A percentile compares a stretch with the other conserved stretches of the same genome.
These are phyloP conservation scores for Labrus mixtus DNA, from an alignment of 2,113 vertebrate genomes.

Conservation along the genomic window DNA sequence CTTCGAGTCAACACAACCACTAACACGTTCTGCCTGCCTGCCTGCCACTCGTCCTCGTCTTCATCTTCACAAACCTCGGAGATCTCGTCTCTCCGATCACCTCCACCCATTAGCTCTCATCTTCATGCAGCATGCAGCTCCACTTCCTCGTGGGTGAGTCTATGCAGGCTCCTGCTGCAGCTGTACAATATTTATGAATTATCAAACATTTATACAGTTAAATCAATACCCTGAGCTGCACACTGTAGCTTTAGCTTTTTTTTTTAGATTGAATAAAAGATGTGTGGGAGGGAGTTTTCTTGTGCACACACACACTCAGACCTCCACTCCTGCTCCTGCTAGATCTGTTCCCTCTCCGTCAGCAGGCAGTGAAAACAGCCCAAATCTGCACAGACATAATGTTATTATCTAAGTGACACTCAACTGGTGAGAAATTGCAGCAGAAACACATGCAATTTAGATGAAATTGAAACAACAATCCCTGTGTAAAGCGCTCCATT, in stretches of 20 bases:
- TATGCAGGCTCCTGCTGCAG: background rate
- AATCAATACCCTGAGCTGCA: constrained; percentile 45
- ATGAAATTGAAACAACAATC: constrained; percentile 63
- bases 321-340: constrained; percentile 14
- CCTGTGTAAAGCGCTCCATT: constrained; percentile 43
- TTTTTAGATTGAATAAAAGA: constrained; percentile 30
- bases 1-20: constrained; percentile 1
- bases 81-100: background rate
- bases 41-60: too few relatives aligned
- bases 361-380: constrained; percentile 24
- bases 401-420: constrained; percentile 63
- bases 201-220: constrained; percentile 57
- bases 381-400: constrained; percentile 53
- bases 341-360: constrained; percentile 23
- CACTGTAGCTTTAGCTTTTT: constrained; percentile 4
- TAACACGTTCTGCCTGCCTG: too few relatives aligned
- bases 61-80: background rate
- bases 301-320: constrained; percentile 9
- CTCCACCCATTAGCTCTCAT: constrained; percentile 7
- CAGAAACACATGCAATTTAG: constrained; percentile 61
- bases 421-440: constrained; percentile 60
- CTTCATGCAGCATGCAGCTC: constrained; percentile 6
- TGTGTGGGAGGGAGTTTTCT: constrained; percentile 23
- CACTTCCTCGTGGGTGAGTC: constrained; percentile 25
- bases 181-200: constrained; percentile 52